Conservation (phyloP, 1,140 invertebrate genomes). For the Platyura marginata region DNA sequence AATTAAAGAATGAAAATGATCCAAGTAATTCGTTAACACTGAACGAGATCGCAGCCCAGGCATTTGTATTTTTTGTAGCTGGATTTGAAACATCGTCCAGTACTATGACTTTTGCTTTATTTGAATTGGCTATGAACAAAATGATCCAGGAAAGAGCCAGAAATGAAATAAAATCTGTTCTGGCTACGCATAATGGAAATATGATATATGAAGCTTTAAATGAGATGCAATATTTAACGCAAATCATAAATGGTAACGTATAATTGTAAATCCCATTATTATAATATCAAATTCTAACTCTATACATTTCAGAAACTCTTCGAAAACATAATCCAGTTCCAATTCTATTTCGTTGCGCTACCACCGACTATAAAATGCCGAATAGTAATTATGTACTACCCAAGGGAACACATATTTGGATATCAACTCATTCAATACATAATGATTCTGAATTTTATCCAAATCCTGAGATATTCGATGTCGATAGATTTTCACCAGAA, state of each 20-base stretch:
- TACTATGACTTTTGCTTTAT: too few species aligned
- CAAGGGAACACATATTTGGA: constrained; percentile 16
- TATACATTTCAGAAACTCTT: constrained; percentile 23
- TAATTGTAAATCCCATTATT: too few species aligned
- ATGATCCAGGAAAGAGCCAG: constrained; percentile 23
- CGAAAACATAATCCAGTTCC: constrained; percentile 26
- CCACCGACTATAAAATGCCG: constrained; percentile 22
- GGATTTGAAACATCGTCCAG: too few species aligned
- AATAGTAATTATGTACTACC: constrained; percentile 16
- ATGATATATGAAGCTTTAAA: constrained; percentile 33
- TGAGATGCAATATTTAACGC: constrained; percentile 36
- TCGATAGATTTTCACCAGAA: constrained; percentile 26
- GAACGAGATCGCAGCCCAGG: too few species aligned
- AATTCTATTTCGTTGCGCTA: constrained; percentile 20
- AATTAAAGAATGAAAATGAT: too few species aligned
- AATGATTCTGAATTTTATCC: constrained; percentile 36
- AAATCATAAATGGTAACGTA: constrained; percentile 31
- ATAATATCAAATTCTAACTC: background rate
- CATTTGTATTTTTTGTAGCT: too few species aligned
- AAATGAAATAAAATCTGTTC: constrained; percentile 31
- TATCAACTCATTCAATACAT: constrained; percentile 27
- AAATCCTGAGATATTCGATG: constrained; percentile 31
- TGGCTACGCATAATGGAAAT: constrained; percentile 24
- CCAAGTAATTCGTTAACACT: too few species aligned
- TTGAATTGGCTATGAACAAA: too few species aligned